Percentiles rank a stretch among this genome's conserved stretches.
phyloP scores from a whole-genome alignment of 2,113 vertebrate species.

The Phainopepla nitens region DNA sequence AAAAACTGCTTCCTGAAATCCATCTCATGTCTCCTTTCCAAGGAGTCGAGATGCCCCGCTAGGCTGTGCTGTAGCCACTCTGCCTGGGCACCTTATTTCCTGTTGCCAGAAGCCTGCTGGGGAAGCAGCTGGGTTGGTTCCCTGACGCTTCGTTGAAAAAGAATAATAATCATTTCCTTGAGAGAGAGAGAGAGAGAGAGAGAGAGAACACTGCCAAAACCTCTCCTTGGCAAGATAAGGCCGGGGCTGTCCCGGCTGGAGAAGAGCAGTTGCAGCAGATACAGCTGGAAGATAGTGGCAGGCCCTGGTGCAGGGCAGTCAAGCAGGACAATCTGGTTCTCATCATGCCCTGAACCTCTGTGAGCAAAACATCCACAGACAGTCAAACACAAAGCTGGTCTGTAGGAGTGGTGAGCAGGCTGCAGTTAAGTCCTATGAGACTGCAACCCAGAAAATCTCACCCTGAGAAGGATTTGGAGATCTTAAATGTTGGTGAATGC shows the following conservation, averaged over 20 bases:
- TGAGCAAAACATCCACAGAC: not conserved
- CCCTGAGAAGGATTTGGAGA: not conserved
- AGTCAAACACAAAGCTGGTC: not conserved
- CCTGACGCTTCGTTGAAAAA: not conserved
- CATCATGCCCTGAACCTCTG: not conserved
- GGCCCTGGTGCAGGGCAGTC: not conserved
- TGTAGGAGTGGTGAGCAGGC: not conserved
- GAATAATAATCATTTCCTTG: not conserved
- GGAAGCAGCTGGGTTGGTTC: not conserved
- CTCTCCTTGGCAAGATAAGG: rapidly evolving
- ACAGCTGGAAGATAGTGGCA: not conserved
- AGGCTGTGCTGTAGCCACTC: not conserved
- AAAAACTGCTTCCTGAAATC: not conserved
- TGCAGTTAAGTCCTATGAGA: not conserved
- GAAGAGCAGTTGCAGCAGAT: conserved; percentile 30
- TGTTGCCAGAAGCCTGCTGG: not conserved
- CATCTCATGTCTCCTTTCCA: not conserved
- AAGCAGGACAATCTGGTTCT: conserved; percentile 23
- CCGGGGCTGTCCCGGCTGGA: not conserved
- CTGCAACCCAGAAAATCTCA: not conserved
- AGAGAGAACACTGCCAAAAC: not conserved
- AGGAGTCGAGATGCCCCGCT: rapidly evolving
- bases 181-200: conserved; percentile 6
- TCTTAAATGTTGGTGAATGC: not conserved
- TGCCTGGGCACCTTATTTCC: not conserved